Evolutionary conservation across 1,140 invertebrate species (phyloP).

Genomic region (Drosophila varians): DNA sequence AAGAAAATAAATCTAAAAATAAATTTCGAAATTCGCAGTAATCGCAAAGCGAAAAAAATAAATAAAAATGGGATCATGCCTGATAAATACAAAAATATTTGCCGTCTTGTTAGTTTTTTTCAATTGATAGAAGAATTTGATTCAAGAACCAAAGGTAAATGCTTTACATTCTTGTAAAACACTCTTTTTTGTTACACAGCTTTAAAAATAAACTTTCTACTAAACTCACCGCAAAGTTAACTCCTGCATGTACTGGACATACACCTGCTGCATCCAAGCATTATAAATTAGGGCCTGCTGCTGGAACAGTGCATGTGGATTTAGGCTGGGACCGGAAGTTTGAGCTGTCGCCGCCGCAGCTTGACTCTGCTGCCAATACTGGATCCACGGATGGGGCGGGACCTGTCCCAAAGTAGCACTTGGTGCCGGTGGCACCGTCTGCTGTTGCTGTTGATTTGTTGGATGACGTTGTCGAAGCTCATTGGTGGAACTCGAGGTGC

Average conservation of each 20-base stretch:
- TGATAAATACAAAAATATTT: constrained; percentile 23
- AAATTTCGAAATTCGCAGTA: background rate
- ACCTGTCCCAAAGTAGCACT: constrained; percentile 10
- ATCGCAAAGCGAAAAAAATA: background rate
- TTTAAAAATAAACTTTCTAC: constrained; percentile 6
- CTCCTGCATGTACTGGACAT: constrained; percentile 92
- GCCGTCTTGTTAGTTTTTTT: background rate
- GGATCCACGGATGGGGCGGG: constrained; percentile 35
- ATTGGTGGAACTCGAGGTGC: constrained; percentile 35
- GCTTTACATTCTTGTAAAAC: background rate
- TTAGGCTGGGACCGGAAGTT: background rate
- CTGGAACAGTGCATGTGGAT: constrained; percentile 31
- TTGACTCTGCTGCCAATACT: constrained; percentile 44
- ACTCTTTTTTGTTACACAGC: background rate
- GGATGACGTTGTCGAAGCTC: constrained; percentile 83
- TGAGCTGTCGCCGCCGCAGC: constrained; percentile 2
- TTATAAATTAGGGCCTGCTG: constrained; percentile 72
- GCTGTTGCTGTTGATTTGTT: constrained; percentile 28
- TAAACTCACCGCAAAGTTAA: constrained; percentile 89
- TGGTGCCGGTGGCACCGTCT: constrained; percentile 15
- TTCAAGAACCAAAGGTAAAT: too few relatives aligned
- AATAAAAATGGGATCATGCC: background rate
- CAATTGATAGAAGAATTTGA: background rate
- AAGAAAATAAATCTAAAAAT: background rate
- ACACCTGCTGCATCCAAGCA: constrained; percentile 92